Evolutionary conservation across 2,113 vertebrate species (phyloP).

Genomic region (Uria lomvia): DNA sequence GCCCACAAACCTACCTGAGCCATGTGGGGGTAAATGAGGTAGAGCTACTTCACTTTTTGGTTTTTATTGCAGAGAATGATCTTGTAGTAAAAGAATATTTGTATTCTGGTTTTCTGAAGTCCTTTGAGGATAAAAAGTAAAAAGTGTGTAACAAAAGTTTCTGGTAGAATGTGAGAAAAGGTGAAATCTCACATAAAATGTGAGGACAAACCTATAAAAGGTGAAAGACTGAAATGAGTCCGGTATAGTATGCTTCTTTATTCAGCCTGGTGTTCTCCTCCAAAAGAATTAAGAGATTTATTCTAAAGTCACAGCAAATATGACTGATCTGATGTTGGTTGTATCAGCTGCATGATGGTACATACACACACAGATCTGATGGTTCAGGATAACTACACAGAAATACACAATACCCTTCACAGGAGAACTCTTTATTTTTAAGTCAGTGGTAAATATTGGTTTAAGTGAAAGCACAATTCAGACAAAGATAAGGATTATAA

Average conservation of each 20-base stretch:
- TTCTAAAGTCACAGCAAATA: background rate
- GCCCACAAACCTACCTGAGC: background rate
- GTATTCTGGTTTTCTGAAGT: background rate
- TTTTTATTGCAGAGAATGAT: background rate
- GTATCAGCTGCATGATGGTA: background rate
- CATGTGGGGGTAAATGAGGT: background rate
- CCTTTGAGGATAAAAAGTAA: background rate
- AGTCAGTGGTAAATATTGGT: background rate
- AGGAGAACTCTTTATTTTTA: background rate
- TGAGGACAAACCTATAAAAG: background rate
- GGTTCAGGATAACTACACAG: background rate
- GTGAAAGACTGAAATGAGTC: background rate
- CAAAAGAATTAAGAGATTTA: background rate
- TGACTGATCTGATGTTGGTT: background rate
- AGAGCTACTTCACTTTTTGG: background rate
- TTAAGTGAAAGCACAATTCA: background rate
- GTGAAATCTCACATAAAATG: background rate
- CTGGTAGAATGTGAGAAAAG: background rate
- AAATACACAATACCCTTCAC: background rate
- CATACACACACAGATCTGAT: background rate
- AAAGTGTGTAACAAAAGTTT: background rate
- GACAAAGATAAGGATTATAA: background rate
- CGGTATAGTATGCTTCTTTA: background rate
- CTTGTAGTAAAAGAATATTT: background rate
- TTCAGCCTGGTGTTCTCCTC: background rate